phyloP scores from a whole-genome alignment of 1,140 invertebrate genomes.

The Planococcus citri region DNA sequence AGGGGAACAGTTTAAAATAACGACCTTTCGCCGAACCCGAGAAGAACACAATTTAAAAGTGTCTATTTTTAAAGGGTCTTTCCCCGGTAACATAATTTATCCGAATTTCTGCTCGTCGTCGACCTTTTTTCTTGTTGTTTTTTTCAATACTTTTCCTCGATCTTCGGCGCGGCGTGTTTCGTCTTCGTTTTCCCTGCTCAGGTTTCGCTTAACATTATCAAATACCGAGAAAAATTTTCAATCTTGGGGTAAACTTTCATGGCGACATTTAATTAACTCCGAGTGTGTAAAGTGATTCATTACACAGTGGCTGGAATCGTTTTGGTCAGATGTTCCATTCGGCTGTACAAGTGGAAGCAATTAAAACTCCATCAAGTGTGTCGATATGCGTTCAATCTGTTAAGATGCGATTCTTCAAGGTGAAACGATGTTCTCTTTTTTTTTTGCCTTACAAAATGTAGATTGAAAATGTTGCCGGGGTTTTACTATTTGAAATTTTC shows the following conservation, averaged over 20 bases:
- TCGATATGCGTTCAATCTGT: too few species aligned
- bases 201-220: not conserved
- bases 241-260: not conserved
- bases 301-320: not conserved
- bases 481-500: too few species aligned
- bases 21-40: not conserved
- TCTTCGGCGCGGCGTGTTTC: too few species aligned
- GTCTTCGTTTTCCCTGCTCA: not conserved
- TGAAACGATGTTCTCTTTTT: too few species aligned
- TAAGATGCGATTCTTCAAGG: too few species aligned
- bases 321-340: not conserved
- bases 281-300: not conserved
- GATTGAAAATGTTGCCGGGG: too few species aligned
- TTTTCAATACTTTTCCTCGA: not conserved
- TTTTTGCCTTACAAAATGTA: too few species aligned
- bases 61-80: not conserved
- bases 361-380: not conserved
- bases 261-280: not conserved
- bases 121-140: not conserved
- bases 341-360: not conserved
- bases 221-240: not conserved
- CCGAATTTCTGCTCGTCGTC: not conserved
- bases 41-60: constrained; percentile 7
- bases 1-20: constrained; percentile 3
- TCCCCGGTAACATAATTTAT: not conserved